A percentile compares a stretch with the other conserved stretches of the same genome.
Conservation (phyloP, 2,113 vertebrate species). For the Recurvirostra avosetta region DNA sequence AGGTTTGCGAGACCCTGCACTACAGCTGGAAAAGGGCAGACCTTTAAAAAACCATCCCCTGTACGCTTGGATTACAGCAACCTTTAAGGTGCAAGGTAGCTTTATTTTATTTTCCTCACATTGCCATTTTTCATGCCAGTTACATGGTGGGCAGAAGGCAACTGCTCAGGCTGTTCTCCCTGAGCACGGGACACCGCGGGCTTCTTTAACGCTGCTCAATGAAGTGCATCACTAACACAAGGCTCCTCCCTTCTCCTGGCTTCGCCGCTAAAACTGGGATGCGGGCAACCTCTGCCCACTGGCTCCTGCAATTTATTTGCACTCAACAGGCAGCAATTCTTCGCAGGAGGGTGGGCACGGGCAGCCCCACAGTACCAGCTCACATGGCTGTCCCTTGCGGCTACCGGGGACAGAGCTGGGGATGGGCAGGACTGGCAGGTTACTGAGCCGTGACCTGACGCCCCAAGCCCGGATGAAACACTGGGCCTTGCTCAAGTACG, state of each 20-base stretch:
- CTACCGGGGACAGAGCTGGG: neutral
- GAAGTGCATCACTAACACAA: neutral
- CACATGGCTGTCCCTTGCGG: neutral
- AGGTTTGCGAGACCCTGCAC: neutral
- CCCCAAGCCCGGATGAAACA: fast-evolving
- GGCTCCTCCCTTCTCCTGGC: neutral
- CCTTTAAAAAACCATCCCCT: neutral
- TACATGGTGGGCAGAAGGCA: neutral
- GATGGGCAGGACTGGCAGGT: neutral
- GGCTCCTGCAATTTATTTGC: neutral
- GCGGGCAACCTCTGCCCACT: neutral
- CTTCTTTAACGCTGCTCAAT: neutral
- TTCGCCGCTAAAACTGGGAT: neutral
- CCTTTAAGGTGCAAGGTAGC: neutral
- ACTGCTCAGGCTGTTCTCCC: neutral
- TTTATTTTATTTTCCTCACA: neutral
- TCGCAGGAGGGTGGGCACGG: fast-evolving
- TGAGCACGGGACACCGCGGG: fast-evolving
- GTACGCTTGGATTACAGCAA: neutral
- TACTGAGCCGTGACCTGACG: neutral
- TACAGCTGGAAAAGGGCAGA: neutral
- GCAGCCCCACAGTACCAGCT: neutral
- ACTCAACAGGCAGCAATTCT: neutral
- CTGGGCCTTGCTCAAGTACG: neutral
- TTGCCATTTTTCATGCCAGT: neutral